Conservation (phyloP, 1,140 invertebrate species). For the Neuroterus valhalla region DNA sequence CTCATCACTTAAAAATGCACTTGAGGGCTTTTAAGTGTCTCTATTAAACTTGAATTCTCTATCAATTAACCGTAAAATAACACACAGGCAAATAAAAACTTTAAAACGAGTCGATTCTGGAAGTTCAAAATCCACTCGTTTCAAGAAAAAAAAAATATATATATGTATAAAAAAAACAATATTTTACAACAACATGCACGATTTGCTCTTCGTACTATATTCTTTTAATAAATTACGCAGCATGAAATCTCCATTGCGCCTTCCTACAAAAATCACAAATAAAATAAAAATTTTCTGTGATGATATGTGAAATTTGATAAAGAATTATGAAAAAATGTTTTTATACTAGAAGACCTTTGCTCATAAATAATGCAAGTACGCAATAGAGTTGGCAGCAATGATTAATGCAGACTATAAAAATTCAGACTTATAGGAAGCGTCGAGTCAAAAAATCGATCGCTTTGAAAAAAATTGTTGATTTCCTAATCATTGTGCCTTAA, state of each 20-base stretch:
- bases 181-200: constrained; percentile 29
- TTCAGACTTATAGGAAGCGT: constrained; percentile 21
- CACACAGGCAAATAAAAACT: not conserved
- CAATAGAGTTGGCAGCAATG: constrained; percentile 13
- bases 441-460: not conserved
- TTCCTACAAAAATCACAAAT: not conserved
- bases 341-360: not conserved
- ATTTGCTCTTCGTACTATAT: constrained; percentile 27
- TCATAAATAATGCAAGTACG: constrained; percentile 4
- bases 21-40: not conserved
- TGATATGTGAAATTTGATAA: not conserved
- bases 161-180: constrained; percentile 23
- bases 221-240: constrained; percentile 12
- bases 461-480: constrained; percentile 38
- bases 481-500: constrained; percentile 39
- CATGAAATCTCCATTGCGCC: constrained; percentile 15
- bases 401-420: constrained; percentile 1
- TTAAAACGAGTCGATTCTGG: not conserved
- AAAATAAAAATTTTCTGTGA: too few species aligned
- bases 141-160: constrained; percentile 11
- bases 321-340: not conserved
- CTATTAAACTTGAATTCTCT: not conserved
- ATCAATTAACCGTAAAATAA: constrained; percentile 2
- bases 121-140: constrained; percentile 7
- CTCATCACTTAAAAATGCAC: not conserved